Evolutionary conservation across 2,113 vertebrate species (phyloP).

Genomic region (Junco hyemalis): DNA sequence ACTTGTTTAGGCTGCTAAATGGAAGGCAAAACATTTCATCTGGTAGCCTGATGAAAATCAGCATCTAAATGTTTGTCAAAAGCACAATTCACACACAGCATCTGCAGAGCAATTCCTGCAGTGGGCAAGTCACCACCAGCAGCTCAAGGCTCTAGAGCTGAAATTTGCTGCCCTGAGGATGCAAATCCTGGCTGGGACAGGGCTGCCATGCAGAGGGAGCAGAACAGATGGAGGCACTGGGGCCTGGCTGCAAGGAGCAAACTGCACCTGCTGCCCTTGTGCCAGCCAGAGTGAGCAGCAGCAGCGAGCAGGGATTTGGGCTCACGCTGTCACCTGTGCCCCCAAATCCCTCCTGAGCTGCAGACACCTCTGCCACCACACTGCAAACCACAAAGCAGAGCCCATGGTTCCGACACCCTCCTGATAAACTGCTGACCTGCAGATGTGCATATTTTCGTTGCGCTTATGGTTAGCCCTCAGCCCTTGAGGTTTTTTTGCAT

Average conservation of each 20-base stretch:
- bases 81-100: background rate
- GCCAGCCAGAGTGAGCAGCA: background rate
- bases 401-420: accelerated
- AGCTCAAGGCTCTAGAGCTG: background rate
- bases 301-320: background rate
- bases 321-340: background rate
- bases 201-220: background rate
- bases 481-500: background rate
- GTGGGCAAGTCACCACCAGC: background rate
- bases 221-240: background rate
- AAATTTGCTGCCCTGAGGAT: background rate
- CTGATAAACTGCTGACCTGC: background rate
- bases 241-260: background rate
- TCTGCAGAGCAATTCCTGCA: background rate
- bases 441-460: background rate
- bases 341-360: background rate
- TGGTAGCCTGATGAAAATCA: background rate
- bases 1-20: background rate
- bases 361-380: background rate
- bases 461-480: background rate
- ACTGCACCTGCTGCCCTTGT: background rate
- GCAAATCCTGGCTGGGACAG: background rate
- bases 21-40: background rate
- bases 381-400: background rate
- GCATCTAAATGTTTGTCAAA: background rate